Evolutionary conservation across 2,113 vertebrate species (phyloP).

Genomic region (Neodontobutis hainanensis): DNA sequence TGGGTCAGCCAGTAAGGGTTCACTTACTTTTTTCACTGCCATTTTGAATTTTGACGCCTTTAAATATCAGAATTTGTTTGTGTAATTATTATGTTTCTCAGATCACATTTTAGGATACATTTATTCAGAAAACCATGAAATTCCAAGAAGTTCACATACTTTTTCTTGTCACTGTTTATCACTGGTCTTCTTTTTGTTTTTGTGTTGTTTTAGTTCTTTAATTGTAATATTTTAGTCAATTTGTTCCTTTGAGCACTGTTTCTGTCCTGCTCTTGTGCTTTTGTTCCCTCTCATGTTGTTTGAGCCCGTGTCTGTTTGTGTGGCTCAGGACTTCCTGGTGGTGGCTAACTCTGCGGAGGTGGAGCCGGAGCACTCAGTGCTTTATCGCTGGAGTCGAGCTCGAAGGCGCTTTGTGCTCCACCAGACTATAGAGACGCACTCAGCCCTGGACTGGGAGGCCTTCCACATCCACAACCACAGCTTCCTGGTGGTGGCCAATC

Average conservation of each 20-base stretch:
- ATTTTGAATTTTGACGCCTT: too few relatives aligned
- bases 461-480: slow-evolving; percentile 87
- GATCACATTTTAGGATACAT: too few relatives aligned
- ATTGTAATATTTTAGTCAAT: too few relatives aligned
- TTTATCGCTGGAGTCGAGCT: slow-evolving; percentile 69
- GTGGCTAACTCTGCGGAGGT: slow-evolving; percentile 81
- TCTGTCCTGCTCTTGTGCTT: neutral
- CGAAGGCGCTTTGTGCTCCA: slow-evolving; percentile 81
- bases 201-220: neutral
- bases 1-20: too few relatives aligned
- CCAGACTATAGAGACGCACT: slow-evolving; percentile 87
- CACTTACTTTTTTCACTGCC: too few relatives aligned
- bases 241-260: neutral
- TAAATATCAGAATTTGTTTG: too few relatives aligned
- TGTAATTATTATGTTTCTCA: too few relatives aligned
- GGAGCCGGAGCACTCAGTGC: slow-evolving; percentile 65
- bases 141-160: too few relatives aligned
- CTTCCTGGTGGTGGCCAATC: slow-evolving; percentile 95
- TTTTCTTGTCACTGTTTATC: too few relatives aligned
- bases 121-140: too few relatives aligned
- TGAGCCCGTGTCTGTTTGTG: neutral
- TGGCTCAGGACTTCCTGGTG: slow-evolving; percentile 84
- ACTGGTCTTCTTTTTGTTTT: too few relatives aligned
- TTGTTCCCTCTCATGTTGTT: too few relatives aligned
- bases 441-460: slow-evolving; percentile 94